Evolutionary conservation across 1,140 invertebrate species (phyloP), one percentile per base, ranked within the genome.

Genomic region (Lepidotrigona ventralis): DNA sequence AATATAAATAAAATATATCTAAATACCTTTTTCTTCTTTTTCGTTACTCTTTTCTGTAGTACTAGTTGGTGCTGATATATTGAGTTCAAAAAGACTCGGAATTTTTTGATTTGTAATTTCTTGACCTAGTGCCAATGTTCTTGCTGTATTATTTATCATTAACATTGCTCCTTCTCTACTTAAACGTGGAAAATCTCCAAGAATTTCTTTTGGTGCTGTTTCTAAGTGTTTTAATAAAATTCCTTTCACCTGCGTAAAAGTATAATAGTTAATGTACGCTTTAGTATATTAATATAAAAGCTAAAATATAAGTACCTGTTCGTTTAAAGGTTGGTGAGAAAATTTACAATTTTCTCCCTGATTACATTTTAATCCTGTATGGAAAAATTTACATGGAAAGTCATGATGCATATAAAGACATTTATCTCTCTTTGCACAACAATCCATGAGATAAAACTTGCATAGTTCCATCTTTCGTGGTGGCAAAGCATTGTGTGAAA

Each of bases 311-410:
- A 19, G 95, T 97, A 90, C 93, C 90, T 94, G 94, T 26, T 94
- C 94, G 46, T 95, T 96, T 0, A 99, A 94, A 0, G 98, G 97
- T 86, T 97, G 96, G 94, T 99, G 98, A 63, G 98, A 98, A 93
- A 99, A 99, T 94, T 99, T 98, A 94, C 99, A 99, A 79, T 97
- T 97, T 39, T 98, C 97, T 23, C 95, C 96, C 29, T 95, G 94
- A 85, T 95, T 96, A 93, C 98, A 99, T 71, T 97, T 96, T 87
- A 98, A 95, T 87, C 98, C 98, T 69, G 98, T 98, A 91, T 99
- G 98, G 92, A 97, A 99, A 95, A 98, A 99, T 95, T 99, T 99
- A 94, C 99, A 99, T 58, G 99, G 99, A 93, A 99, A 99, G 92
- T 99, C 98, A 88, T 97, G 96, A 95, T 99, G 99, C 97, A 99